Evolutionary conservation across 2,113 vertebrate species (phyloP).

Genomic region (Melanerpes formicivorus): DNA sequence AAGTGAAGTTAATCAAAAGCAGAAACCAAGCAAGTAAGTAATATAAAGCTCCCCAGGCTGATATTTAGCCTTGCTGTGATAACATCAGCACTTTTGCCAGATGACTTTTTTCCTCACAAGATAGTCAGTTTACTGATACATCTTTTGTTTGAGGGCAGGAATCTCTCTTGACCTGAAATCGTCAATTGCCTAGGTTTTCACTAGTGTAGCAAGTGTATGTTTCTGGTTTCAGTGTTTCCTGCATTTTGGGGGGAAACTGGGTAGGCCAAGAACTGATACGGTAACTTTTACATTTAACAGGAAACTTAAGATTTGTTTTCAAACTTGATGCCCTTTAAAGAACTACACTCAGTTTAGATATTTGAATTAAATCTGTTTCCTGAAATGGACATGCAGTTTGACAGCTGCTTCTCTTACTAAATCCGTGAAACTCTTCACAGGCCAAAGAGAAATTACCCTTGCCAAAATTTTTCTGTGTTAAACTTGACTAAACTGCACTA

Average conservation of each 20-base stretch:
- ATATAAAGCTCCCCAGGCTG: neutral
- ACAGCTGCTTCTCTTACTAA: neutral
- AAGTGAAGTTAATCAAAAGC: slow-evolving; percentile 4
- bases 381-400: neutral
- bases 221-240: neutral
- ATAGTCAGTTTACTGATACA: neutral
- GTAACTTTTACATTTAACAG: neutral
- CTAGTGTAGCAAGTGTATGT: fast-evolving
- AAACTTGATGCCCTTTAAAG: neutral
- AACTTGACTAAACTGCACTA: neutral
- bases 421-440: neutral
- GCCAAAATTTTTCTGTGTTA: neutral
- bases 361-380: neutral
- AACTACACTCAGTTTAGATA: neutral
- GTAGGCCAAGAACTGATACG: neutral
- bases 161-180: neutral
- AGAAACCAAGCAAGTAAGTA: neutral
- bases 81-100: neutral
- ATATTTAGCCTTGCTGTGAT: neutral
- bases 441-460: neutral
- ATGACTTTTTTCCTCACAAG: neutral
- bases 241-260: neutral
- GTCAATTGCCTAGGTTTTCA: fast-evolving
- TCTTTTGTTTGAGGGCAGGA: neutral
- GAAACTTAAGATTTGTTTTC: neutral